phyloP scores from a whole-genome alignment of 2,888 invertebrate genomes.

The Corbicula japonica region DNA sequence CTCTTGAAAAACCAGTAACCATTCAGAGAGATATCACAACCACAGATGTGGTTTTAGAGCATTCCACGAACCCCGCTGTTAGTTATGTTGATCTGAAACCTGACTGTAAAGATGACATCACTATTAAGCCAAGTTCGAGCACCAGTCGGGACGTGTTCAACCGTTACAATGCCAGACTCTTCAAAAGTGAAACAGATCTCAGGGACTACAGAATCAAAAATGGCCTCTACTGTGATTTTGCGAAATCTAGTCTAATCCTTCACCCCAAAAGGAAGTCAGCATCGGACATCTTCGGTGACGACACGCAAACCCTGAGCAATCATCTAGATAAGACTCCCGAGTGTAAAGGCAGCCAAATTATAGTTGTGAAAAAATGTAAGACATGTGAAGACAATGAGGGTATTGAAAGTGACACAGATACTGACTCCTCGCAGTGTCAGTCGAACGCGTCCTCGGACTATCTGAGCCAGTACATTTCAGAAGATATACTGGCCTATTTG shows the following conservation, averaged over 20 bases:
- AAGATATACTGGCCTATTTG: slow-evolving; percentile 33
- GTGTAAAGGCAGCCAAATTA: slow-evolving; percentile 41
- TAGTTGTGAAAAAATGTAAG: slow-evolving; percentile 48
- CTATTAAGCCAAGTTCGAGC: slow-evolving; percentile 22
- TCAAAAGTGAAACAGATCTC: slow-evolving; percentile 53
- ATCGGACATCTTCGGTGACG: slow-evolving; percentile 2
- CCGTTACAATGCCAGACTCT: slow-evolving; percentile 5
- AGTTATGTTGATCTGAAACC: slow-evolving; percentile 50
- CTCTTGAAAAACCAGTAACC: neutral
- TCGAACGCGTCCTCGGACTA: slow-evolving; percentile 45
- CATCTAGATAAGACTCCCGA: neutral
- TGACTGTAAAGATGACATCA: slow-evolving; percentile 46
- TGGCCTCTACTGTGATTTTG: slow-evolving; percentile 55
- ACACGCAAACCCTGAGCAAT: neutral
- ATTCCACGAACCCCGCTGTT: slow-evolving; percentile 8
- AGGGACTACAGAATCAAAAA: slow-evolving; percentile 39
- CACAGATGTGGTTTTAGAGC: slow-evolving; percentile 53
- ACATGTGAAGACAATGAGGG: slow-evolving; percentile 21
- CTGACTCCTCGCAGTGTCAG: slow-evolving; percentile 5
- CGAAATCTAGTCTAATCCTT: slow-evolving; percentile 34
- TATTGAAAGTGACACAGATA: slow-evolving; percentile 9
- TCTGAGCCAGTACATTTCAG: slow-evolving; percentile 34
- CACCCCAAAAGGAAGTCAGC: slow-evolving; percentile 24
- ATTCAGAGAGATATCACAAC: slow-evolving; percentile 52
- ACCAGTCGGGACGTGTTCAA: slow-evolving; percentile 20